Evolutionary conservation across 2,888 invertebrate species (phyloP), one percentile per base, ranked within the genome.

Genomic region (Cephus sareptanus): DNA sequence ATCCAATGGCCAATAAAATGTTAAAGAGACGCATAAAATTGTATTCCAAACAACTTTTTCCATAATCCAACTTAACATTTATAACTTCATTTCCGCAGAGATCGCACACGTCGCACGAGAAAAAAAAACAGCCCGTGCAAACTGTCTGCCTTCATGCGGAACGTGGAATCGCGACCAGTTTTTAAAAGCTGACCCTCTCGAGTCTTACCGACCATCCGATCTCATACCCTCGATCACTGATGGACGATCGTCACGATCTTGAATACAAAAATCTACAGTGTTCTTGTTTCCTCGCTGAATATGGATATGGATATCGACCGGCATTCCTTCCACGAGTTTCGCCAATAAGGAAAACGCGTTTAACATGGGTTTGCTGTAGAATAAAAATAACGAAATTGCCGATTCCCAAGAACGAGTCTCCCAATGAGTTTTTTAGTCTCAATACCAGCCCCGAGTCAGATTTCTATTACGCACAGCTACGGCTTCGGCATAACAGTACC

Each of bases 41-140:
- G 82, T 83, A 83, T 82, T 82, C 23, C 56, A 83, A 81, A 79
- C 23, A 77, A 79, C 78, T 82, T 83, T 83, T 82, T 81, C 80
- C 81, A 83, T 83, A 83, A 83, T 83, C 79, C 82, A 73, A 69
- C 76, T 74, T 68, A 79, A 77, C 79, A 75, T 81, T 83, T 81
- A 81, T 81, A 80, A 82, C 82, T 83, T 82, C 77, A 83, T 83
- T 77, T 81, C 70, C 78, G 34, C 75, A 77, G 80, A 80, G 77
- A 69, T 80, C 73, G 75, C 75, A 76, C 75, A 74, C 71, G 77
- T 56, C 6, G 56, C 9, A 56, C 23, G 23, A 56, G 9, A 79
- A 79, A 75, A 79, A 79, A 80, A 34, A n/a, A 69, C 35, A 68
- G 69, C 69, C 40, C 73, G 70, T 34, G 75, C 73, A 37, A 76